These are phyloP conservation scores for Coregonus sp. DNA, from an alignment of 2,797 vertebrate species.

Conservation along the genomic window DNA sequence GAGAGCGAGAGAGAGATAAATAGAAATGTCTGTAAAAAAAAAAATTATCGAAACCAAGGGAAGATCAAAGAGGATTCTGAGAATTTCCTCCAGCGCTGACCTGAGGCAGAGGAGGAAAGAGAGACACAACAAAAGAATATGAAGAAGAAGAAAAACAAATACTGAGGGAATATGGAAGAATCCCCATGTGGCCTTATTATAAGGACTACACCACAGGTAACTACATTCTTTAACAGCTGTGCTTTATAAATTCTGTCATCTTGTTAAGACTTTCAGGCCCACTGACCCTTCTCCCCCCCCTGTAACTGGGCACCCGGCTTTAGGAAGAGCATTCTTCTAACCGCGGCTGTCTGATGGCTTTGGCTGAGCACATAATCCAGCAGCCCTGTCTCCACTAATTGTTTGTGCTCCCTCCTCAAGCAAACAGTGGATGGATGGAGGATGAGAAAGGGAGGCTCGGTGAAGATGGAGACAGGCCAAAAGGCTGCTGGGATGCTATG, in stretches of 20 bases:
- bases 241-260: conserved; percentile 90
- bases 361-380: conserved; percentile 64
- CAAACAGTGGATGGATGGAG: conserved; percentile 48
- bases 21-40: conserved; percentile 69
- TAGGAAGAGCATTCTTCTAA: conserved; percentile 55
- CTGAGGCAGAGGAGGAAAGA: conserved; percentile 69
- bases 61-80: conserved; percentile 71
- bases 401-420: conserved; percentile 67
- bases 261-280: conserved; percentile 84
- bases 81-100: conserved; percentile 71
- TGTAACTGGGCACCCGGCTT: conserved; percentile 77
- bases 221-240: conserved; percentile 76
- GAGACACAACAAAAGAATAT: conserved; percentile 78
- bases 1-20: conserved; percentile 51
- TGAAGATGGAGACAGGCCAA: conserved; percentile 67
- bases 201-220: conserved; percentile 85
- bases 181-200: conserved; percentile 92
- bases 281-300: conserved; percentile 77
- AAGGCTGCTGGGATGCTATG: conserved; percentile 63
- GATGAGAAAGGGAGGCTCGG: conserved; percentile 50
- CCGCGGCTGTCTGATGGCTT: conserved; percentile 67
- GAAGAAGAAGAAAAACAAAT: conserved; percentile 69
- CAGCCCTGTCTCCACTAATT: conserved; percentile 74
- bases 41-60: conserved; percentile 73
- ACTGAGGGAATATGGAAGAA: conserved; percentile 77